Base-by-base conservation (phyloP, 2,888 invertebrate genomes). In the Chymomyza amoena region DNA sequence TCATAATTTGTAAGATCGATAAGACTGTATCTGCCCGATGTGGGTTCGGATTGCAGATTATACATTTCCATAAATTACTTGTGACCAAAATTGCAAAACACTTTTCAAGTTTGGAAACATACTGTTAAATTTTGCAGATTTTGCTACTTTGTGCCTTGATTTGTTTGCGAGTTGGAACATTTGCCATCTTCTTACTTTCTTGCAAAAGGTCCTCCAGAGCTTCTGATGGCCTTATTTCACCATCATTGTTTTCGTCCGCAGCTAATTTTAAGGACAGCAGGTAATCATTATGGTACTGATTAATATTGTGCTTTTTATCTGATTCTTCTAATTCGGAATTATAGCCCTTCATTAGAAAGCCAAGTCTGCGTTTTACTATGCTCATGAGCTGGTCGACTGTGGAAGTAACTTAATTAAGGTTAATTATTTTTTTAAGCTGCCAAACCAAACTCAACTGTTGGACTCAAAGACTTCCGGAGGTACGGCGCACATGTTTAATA, bases 81-180 rank as follows among this genome's bases (percentile, higher is more conserved):
- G 36, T 5, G 5, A 36, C 5, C 4, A 9, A 36, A n/a, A n/a
- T n/a, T n/a, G n/a, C n/a, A n/a, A n/a, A n/a, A n/a, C n/a, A n/a
- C n/a, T n/a, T n/a, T n/a, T n/a, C n/a, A n/a, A n/a, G n/a, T n/a
- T n/a, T n/a, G n/a, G n/a, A n/a, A n/a, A n/a, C n/a, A n/a, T n/a
- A n/a, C n/a, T n/a, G n/a, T n/a, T n/a, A n/a, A n/a, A n/a, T n/a
- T 63, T 91, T 91, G 32, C 91, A 82, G 25, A 90, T 75, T 75
- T 90, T 91, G 45, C 82, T 84, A 77, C 91, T 92, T 36, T 85
- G 82, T 6, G 84, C 77, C 82, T 92, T 91, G 15, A 92, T 89
- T 73, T 89, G 89, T 32, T 90, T 89, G 25, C 91, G 90, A 75
- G 84, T 91, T 2, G 89, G 90, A 6, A 90, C 86, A 76, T 78